Evolutionary conservation across 2,888 invertebrate species (phyloP).

Genomic region (Bursaphelenchus okinawaensis): DNA sequence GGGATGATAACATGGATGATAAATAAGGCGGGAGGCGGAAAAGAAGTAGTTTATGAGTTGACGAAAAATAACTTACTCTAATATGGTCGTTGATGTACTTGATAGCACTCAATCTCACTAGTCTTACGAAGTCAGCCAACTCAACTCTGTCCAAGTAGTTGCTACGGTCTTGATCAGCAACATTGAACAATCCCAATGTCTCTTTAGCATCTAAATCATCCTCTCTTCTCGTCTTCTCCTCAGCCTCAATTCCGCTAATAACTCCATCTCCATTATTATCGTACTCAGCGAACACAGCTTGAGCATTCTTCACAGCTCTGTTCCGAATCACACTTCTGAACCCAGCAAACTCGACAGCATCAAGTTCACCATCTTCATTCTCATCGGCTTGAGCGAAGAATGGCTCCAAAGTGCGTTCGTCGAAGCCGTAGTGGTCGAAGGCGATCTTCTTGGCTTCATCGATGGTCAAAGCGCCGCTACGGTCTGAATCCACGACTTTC

Average conservation of each 20-base stretch:
- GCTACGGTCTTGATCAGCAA: conserved; percentile 54
- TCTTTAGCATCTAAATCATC: conserved; percentile 53
- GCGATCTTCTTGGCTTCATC: conserved; percentile 54
- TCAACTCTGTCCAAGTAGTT: conserved; percentile 53
- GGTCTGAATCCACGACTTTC: conserved; percentile 52
- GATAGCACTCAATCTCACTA: conserved; percentile 52
- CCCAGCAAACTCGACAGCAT: conserved; percentile 54
- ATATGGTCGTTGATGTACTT: conserved; percentile 55
- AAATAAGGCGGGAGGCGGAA: not conserved
- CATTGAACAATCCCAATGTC: conserved; percentile 46
- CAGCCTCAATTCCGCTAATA: conserved; percentile 44
- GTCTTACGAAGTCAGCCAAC: conserved; percentile 51
- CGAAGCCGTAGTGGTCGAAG: conserved; percentile 39
- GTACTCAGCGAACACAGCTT: conserved; percentile 29
- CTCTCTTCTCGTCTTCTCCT: conserved; percentile 43
- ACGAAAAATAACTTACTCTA: conserved; percentile 27
- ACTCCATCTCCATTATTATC: conserved; percentile 31
- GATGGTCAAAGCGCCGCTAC: conserved; percentile 50
- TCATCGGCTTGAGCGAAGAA: conserved; percentile 57
- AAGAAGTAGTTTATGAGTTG: too few species aligned
- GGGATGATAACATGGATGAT: not conserved
- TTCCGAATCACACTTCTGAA: conserved; percentile 46
- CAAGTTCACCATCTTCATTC: conserved; percentile 53
- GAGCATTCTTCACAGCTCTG: conserved; percentile 38
- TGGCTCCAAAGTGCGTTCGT: conserved; percentile 42